Evolutionary conservation across 2,888 invertebrate genomes (phyloP).

Genomic region (Gordius sp.): DNA sequence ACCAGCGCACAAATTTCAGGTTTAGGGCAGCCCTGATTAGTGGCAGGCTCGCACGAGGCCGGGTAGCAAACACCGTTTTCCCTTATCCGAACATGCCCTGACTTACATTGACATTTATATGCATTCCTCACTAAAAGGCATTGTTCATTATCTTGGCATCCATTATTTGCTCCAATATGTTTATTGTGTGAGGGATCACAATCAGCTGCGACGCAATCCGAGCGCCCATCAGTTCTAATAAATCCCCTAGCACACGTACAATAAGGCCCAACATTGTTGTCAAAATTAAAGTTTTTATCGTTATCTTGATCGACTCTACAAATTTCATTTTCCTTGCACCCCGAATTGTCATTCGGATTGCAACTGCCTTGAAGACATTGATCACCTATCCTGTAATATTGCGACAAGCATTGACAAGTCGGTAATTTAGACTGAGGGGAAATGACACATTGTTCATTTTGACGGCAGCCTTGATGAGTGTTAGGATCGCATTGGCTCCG

Average conservation of each 20-base stretch:
- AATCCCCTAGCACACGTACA: not conserved
- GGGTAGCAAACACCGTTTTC: slow-evolving; percentile 2
- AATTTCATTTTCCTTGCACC: not conserved
- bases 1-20: slow-evolving; percentile 6
- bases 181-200: too few relatives aligned
- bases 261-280: too few relatives aligned
- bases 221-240: not conserved
- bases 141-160: not conserved
- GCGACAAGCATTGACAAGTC: not conserved
- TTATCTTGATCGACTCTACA: not conserved
- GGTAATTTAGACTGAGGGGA: not conserved
- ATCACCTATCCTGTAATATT: not conserved
- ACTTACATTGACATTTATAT: not conserved
- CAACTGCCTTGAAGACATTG: not conserved
- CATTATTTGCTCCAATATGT: not conserved
- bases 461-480: not conserved
- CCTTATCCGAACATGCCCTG: not conserved
- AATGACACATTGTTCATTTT: slow-evolving; percentile 2
- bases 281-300: too few relatives aligned
- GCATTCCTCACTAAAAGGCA: not conserved
- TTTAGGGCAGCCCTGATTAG: slow-evolving; percentile 5
- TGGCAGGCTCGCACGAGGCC: not conserved
- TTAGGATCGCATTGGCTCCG: too few relatives aligned
- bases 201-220: not conserved
- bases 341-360: slow-evolving; percentile 8